Percentiles rank a stretch among this genome's conserved stretches.
These are phyloP conservation scores for Lomographa bimaculata DNA, from an alignment of 2,888 invertebrate species.

Conservation along the genomic window DNA sequence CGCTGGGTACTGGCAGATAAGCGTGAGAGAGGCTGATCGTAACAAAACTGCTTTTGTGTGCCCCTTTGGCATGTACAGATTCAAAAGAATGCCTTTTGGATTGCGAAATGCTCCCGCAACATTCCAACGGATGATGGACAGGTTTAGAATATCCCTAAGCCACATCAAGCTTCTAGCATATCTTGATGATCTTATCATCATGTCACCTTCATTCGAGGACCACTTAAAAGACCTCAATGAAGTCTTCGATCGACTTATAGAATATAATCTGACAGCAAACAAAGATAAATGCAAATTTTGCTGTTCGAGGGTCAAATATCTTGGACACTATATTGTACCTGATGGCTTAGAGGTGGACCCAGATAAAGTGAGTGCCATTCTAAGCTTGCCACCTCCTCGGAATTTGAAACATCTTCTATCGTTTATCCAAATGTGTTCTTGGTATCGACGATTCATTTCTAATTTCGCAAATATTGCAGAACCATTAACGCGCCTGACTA, in stretches of 20 bases:
- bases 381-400: slow-evolving; percentile 28
- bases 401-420: slow-evolving; percentile 36
- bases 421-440: slow-evolving; percentile 40
- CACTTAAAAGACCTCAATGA: slow-evolving; percentile 36
- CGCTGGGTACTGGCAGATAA: slow-evolving; percentile 42
- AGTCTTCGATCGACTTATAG: slow-evolving; percentile 27
- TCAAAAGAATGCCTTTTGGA: slow-evolving; percentile 46
- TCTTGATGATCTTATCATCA: slow-evolving; percentile 43
- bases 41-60: slow-evolving; percentile 47
- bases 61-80: slow-evolving; percentile 44
- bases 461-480: slow-evolving; percentile 22
- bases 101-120: slow-evolving; percentile 34
- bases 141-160: slow-evolving; percentile 12
- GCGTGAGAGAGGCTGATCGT: slow-evolving; percentile 35
- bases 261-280: slow-evolving; percentile 34
- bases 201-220: slow-evolving; percentile 33
- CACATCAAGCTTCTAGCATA: slow-evolving; percentile 34
- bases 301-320: slow-evolving; percentile 28
- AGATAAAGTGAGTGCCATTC: slow-evolving; percentile 35
- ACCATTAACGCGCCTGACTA: slow-evolving; percentile 27
- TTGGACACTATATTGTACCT: slow-evolving; percentile 32
- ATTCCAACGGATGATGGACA: slow-evolving; percentile 33
- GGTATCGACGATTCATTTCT: slow-evolving; percentile 27
- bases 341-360: slow-evolving; percentile 29
- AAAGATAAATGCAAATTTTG: slow-evolving; percentile 33